phyloP scores from a whole-genome alignment of 1,140 invertebrate genomes.

The Olivierus martensii region DNA sequence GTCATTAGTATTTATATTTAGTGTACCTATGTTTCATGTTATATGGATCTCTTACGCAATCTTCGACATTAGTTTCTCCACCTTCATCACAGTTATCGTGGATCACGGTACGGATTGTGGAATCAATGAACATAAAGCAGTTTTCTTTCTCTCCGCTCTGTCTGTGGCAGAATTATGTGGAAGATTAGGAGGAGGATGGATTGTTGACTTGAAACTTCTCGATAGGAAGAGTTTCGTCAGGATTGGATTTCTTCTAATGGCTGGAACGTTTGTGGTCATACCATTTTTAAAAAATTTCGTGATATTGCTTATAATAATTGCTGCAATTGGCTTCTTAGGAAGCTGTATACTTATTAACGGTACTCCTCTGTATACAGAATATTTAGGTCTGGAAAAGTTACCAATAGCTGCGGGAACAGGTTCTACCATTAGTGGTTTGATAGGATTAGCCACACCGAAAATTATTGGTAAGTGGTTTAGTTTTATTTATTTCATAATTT shows the following conservation, averaged over 20 bases:
- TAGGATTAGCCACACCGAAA: constrained; percentile 9
- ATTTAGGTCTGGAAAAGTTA: constrained; percentile 11
- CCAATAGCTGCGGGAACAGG: constrained; percentile 14
- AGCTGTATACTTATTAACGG: constrained; percentile 14
- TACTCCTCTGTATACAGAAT: constrained; percentile 16
- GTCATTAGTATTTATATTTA: too few relatives aligned
- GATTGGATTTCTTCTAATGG: constrained; percentile 9
- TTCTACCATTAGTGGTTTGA: constrained; percentile 7
- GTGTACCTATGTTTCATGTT: too few relatives aligned
- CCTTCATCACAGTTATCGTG: too few relatives aligned
- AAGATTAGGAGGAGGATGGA: constrained; percentile 11
- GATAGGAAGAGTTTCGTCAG: constrained; percentile 5
- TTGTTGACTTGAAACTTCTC: constrained; percentile 10
- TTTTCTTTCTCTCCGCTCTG: constrained; percentile 5
- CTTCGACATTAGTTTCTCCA: too few relatives aligned
- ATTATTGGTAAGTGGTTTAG: constrained; percentile 16
- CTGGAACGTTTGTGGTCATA: background rate
- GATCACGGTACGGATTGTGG: too few relatives aligned
- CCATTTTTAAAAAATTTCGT: background rate
- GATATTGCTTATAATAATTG: background rate
- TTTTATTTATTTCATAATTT: too few relatives aligned
- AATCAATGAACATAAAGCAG: background rate
- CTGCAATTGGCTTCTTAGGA: constrained; percentile 1
- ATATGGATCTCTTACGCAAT: too few relatives aligned
- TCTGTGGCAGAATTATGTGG: constrained; percentile 6